Evolutionary conservation across 2,797 vertebrate genomes (phyloP).

Genomic region (Podarcis siculus): DNA sequence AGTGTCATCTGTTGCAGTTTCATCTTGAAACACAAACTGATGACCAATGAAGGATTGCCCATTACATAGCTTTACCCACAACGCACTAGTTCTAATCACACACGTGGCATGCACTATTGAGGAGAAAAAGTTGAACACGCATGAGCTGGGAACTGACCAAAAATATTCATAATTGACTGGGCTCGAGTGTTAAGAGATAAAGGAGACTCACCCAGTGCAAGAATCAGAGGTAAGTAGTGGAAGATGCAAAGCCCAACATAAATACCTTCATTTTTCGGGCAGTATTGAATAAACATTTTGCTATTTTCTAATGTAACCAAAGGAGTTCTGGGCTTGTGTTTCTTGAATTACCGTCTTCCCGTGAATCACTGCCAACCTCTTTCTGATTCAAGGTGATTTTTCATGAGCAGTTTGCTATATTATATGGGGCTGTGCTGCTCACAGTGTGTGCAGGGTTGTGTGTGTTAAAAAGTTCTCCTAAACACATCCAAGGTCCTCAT

Average conservation of each 20-base stretch:
- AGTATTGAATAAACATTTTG: background rate
- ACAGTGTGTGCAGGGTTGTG: background rate
- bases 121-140: slow-evolving; percentile 42
- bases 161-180: slow-evolving; percentile 44
- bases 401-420: background rate
- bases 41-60: slow-evolving; percentile 36
- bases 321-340: background rate
- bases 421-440: background rate
- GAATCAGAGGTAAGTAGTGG: background rate
- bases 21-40: slow-evolving; percentile 41
- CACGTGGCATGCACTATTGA: slow-evolving; percentile 39
- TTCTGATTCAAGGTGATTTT: background rate
- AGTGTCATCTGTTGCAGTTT: background rate
- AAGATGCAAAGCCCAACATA: background rate
- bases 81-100: slow-evolving; percentile 6
- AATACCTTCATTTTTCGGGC: background rate
- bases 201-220: slow-evolving; percentile 11
- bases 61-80: slow-evolving; percentile 40
- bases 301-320: background rate
- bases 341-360: background rate
- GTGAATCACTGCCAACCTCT: background rate
- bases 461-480: background rate
- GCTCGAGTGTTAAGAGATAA: slow-evolving; percentile 3
- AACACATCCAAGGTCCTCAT: background rate
- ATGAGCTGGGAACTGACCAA: slow-evolving; percentile 32